Evolutionary conservation across 1,140 invertebrate genomes (phyloP).

Genomic region (Drosophila setifemur): DNA sequence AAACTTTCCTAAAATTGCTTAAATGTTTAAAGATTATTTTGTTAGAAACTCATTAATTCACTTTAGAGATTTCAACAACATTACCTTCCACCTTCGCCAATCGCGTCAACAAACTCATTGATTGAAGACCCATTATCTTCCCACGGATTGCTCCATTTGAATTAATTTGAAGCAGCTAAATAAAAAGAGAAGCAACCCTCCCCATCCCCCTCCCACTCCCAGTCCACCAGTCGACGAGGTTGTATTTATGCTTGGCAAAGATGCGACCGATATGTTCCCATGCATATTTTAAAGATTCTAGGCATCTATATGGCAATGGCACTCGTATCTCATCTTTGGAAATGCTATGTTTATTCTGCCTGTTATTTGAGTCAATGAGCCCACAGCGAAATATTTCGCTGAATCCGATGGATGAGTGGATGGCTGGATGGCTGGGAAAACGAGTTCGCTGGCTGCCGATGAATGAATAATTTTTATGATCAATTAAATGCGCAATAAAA

Average conservation of each 20-base stretch:
- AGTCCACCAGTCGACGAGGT: too few relatives aligned
- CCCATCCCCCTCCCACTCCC: constrained; percentile 31
- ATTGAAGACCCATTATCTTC: constrained; percentile 2
- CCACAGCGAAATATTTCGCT: constrained; percentile 50
- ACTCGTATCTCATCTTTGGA: constrained; percentile 44
- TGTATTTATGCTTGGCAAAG: constrained; percentile 39
- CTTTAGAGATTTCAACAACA: too few relatives aligned
- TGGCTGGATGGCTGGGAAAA: constrained; percentile 12
- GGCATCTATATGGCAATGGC: constrained; percentile 25
- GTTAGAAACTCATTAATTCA: not conserved
- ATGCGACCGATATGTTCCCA: constrained; percentile 36
- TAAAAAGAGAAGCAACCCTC: constrained; percentile 1
- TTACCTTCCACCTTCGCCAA: constrained; percentile 6
- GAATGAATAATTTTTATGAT: constrained; percentile 79
- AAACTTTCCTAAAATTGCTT: not conserved
- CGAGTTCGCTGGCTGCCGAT: constrained; percentile 47
- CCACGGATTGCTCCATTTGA: constrained; percentile 55
- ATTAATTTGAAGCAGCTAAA: constrained; percentile 45
- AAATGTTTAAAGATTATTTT: not conserved
- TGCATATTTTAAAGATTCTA: constrained; percentile 74
- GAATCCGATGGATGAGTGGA: constrained; percentile 33
- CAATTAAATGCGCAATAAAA: constrained; percentile 79
- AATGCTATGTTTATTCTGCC: constrained; percentile 24
- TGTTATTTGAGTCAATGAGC: constrained; percentile 29
- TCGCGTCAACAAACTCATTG: not conserved